phyloP scores from a whole-genome alignment of 2,797 vertebrate genomes.

The Poeciliopsis presidionis region DNA sequence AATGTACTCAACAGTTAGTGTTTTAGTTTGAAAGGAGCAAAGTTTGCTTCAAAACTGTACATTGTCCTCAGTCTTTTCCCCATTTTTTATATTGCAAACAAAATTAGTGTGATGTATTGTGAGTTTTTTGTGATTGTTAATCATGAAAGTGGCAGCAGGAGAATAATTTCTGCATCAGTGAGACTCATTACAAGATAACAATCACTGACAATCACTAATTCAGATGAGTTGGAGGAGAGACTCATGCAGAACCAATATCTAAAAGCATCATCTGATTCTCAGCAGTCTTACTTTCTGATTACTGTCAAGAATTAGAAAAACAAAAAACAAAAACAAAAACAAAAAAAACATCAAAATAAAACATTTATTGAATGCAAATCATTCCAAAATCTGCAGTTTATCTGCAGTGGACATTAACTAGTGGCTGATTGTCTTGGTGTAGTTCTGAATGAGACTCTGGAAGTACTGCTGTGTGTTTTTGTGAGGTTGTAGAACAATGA shows the following conservation, averaged over 20 bases:
- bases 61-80: not conserved
- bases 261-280: not conserved
- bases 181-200: not conserved
- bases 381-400: slow-evolving; percentile 75
- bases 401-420: not conserved
- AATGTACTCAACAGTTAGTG: not conserved
- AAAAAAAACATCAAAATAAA: slow-evolving; percentile 39
- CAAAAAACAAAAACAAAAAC: no score
- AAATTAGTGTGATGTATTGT: not conserved
- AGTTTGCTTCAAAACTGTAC: not conserved
- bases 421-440: slow-evolving; percentile 9
- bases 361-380: slow-evolving; percentile 87
- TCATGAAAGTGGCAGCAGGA: not conserved
- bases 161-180: no score
- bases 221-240: not conserved
- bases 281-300: not conserved
- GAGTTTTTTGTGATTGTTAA: not conserved
- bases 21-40: not conserved
- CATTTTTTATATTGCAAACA: not conserved
- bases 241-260: not conserved
- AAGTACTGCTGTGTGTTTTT: slow-evolving; percentile 66
- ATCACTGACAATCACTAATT: not conserved
- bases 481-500: slow-evolving; percentile 83
- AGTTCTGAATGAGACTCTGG: slow-evolving; percentile 15
- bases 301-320: not conserved